Evolutionary conservation across 2,888 invertebrate species (phyloP).

Genomic region (Ichneumon xanthorius): DNA sequence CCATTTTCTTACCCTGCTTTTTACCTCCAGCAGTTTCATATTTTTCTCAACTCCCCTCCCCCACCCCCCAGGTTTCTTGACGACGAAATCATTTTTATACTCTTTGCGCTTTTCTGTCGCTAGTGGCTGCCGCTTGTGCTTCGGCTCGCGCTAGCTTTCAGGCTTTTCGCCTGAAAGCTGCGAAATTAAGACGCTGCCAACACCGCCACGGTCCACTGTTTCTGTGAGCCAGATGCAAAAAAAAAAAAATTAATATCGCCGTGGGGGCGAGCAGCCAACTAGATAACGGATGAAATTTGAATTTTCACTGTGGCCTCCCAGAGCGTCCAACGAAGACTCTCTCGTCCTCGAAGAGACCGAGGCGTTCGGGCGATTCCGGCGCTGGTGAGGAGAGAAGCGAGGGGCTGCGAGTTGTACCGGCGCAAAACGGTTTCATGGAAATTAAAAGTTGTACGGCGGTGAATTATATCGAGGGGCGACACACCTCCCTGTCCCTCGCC

Average conservation of each 20-base stretch:
- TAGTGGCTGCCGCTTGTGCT: slow-evolving; percentile 15
- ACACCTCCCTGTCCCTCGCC: slow-evolving; percentile 17
- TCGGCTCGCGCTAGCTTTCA: slow-evolving; percentile 18
- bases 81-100: slow-evolving; percentile 66
- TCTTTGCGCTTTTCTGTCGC: slow-evolving; percentile 56
- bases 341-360: neutral
- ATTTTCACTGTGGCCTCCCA: slow-evolving; percentile 69
- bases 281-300: slow-evolving; percentile 77
- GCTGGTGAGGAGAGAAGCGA: slow-evolving; percentile 25
- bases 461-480: slow-evolving; percentile 73
- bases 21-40: slow-evolving; percentile 41
- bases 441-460: slow-evolving; percentile 79
- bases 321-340: neutral
- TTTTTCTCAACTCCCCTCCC: slow-evolving; percentile 38
- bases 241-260: slow-evolving; percentile 74
- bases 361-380: slow-evolving; percentile 23
- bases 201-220: slow-evolving; percentile 21
- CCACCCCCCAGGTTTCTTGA: slow-evolving; percentile 6
- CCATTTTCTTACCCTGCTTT: slow-evolving; percentile 42
- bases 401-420: slow-evolving; percentile 69
- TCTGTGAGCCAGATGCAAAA: slow-evolving; percentile 57
- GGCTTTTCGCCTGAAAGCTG: slow-evolving; percentile 59
- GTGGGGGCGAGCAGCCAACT: slow-evolving; percentile 68
- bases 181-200: slow-evolving; percentile 70
- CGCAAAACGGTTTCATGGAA: slow-evolving; percentile 78